phyloP scores from a whole-genome alignment of 1,140 invertebrate species.

The Drosophila sucinea region DNA sequence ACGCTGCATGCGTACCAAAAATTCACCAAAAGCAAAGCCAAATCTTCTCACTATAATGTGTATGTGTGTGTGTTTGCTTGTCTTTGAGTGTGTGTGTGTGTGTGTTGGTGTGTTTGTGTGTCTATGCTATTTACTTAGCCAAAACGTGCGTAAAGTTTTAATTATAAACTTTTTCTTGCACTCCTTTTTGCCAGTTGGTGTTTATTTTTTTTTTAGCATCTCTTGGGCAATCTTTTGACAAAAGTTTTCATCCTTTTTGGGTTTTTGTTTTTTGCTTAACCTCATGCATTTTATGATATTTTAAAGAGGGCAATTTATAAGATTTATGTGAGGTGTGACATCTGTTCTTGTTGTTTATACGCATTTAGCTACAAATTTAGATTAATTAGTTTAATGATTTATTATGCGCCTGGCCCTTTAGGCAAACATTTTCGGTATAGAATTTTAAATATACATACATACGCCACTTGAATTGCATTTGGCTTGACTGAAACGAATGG shows the following conservation, averaged over 20 bases:
- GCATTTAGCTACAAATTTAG: conserved; percentile 38
- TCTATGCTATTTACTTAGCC: conserved; percentile 73
- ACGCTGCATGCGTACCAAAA: conserved; percentile 69
- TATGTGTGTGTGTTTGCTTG: conserved; percentile 5
- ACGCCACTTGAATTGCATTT: conserved; percentile 34
- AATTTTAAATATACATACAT: conserved; percentile 27
- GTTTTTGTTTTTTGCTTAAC: background rate
- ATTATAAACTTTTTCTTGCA: conserved; percentile 71
- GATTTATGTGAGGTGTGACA: conserved; percentile 48
- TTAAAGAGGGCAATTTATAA: conserved; percentile 54
- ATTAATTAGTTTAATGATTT: conserved; percentile 61
- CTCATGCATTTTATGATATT: conserved; percentile 54
- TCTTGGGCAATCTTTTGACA: conserved; percentile 8
- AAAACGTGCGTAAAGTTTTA: conserved; percentile 80
- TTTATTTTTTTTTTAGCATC: conserved; percentile 27
- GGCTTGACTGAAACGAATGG: conserved; percentile 25
- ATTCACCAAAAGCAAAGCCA: conserved; percentile 42
- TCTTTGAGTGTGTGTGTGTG: conserved; percentile 24
- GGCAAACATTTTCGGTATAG: conserved; percentile 16
- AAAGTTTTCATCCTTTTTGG: conserved; percentile 16
- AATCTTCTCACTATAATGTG: conserved; percentile 31
- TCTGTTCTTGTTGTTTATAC: conserved; percentile 28
- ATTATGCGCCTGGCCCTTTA: conserved; percentile 25
- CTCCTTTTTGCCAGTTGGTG: conserved; percentile 28
- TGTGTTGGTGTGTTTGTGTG: conserved; percentile 28